Evolutionary conservation across 2,888 invertebrate species (phyloP), one percentile per base, ranked within the genome.

Genomic region (Griposia aprilina): DNA sequence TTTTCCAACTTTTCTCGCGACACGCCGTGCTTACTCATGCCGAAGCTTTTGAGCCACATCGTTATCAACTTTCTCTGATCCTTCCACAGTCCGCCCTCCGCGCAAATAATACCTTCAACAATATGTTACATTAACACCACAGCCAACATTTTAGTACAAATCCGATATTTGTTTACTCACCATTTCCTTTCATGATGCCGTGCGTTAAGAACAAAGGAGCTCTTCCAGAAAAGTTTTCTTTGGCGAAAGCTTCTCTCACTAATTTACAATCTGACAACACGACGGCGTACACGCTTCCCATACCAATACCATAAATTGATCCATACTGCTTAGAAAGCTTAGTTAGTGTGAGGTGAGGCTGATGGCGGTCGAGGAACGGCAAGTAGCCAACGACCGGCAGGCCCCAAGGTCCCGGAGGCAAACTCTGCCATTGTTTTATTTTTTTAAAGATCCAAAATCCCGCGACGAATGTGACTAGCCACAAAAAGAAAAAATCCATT

Each of bases 121-220:
- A 73, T n/a, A 72, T 55, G 62, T 50, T 17, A 62, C 11, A 67
- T 76, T 73, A 83, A 30, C 8, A 48, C 2, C 26, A 45, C 13
- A 52, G 13, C 45, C 15, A 55, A 60, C 2, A 55, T 45, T 26
- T 62, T 55, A 17, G 30, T 26, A 20, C 41, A 20, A 41, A n/a
- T 30, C 26, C 10, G 0, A 65, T 55, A 66, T 59, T 73, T 59
- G 52, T 70, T 65, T 45, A 85, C 97, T 97, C 94, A 99, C 99
- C 99, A 92, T 98, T 98, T 87, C 99, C 99, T 81, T 98, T 97
- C 98, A 99, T 98, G 80, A 99, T 98, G 55, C 98, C 99, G 91
- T 98, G 98, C 0, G 99, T 98, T 68, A 99, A 94, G 92, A 97
- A 98, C 2, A 99, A 97, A 2, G 99, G 98, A 0, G 99, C 98